phyloP scores from a whole-genome alignment of 2,797 vertebrate species.

The Ataeniobius toweri region DNA sequence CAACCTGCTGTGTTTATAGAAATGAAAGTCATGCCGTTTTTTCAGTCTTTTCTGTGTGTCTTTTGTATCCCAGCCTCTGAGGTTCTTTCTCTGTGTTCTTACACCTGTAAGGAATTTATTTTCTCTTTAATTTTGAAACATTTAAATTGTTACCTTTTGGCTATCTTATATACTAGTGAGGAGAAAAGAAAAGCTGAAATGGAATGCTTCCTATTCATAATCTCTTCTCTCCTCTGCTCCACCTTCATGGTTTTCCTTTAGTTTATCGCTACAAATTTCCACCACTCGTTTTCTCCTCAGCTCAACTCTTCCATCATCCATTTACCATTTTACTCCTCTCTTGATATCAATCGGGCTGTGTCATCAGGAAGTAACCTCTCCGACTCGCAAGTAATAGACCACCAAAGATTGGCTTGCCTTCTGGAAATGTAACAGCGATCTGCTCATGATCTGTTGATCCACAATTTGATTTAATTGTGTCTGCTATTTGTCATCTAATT shows the following conservation, averaged over 20 bases:
- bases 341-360: conserved; percentile 16
- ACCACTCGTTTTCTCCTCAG: conserved; percentile 35
- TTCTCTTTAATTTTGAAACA: conserved; percentile 28
- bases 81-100: neutral
- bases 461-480: conserved; percentile 37
- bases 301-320: conserved; percentile 18
- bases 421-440: conserved; percentile 37
- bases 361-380: conserved; percentile 28
- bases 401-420: conserved; percentile 42
- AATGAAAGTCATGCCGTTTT: conserved; percentile 18
- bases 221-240: neutral
- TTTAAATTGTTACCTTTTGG: neutral
- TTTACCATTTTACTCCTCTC: conserved; percentile 15
- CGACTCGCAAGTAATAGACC: conserved; percentile 32
- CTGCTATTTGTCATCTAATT: conserved; percentile 24
- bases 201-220: conserved; percentile 3
- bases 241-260: conserved; percentile 3
- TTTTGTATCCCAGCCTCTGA: neutral
- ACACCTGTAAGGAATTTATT: conserved; percentile 11
- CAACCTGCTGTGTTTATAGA: conserved; percentile 32
- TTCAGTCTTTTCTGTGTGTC: conserved; percentile 11
- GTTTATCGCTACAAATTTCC: conserved; percentile 10
- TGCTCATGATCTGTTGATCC: conserved; percentile 20
- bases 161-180: neutral
- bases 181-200: conserved; percentile 19